Evolutionary conservation across 2,888 invertebrate species (phyloP), one percentile per base, ranked within the genome.

Genomic region (Neocrepidodera transversa): DNA sequence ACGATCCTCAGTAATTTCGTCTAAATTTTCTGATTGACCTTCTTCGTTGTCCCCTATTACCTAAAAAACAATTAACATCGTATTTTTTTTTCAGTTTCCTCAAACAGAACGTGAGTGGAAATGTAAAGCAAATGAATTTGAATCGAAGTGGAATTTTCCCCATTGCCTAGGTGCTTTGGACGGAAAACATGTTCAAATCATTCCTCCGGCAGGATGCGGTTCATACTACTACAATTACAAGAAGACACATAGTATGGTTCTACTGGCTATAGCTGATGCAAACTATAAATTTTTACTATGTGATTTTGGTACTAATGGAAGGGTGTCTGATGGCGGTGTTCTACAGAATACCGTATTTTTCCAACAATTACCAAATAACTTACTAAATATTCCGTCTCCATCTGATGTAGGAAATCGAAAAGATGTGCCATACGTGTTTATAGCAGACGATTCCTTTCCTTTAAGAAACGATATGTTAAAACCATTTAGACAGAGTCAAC

Each of bases 251-350:
- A 50, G 35, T 36, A 36, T 50, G 49, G 49, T 50, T 18, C 49
- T 50, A 36, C 8, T 50, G 28, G 49, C 8, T 36, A 50, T 50
- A 14, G 36, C 36, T 8, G 14, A 50, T 28, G 49, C 49, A n/a
- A 35, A 50, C 17, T 42, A 42, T 42, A 10, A 52, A 49, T 71
- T 71, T 60, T 50, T 64, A 20, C 64, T 68, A 56, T 55, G 58
- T 10, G 64, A 71, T 64, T 60, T 67, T 55, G n/a, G n/a, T n/a
- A n/a, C n/a, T n/a, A n/a, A n/a, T n/a, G n/a, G n/a, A n/a, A n/a
- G n/a, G n/a, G n/a, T 70, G 68, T 10, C 56, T 63, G 14, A 71
- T 66, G 69, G 66, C 32, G 67, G 65, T 28, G 66, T 69, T 5
- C 63, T 69, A 49, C 55, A 68, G 45, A 52, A 69, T 16, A 60